These are phyloP conservation scores for Ctenopoma multispine DNA, from an alignment of 2,797 vertebrate species.

Conservation along the genomic window DNA sequence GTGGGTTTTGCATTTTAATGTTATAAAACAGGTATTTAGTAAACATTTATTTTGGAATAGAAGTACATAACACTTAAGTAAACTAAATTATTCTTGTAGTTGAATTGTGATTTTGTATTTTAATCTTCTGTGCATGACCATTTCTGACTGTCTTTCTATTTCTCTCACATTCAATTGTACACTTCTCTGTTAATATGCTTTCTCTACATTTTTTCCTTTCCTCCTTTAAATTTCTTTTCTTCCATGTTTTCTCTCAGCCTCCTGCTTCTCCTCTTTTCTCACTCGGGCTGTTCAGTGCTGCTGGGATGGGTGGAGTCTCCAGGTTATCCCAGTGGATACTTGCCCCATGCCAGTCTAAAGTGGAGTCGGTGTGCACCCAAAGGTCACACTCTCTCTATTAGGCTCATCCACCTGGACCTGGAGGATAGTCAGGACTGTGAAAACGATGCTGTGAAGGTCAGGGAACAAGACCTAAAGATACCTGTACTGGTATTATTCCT, in stretches of 20 bases:
- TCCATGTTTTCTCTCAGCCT: slow-evolving; percentile 55
- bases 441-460: slow-evolving; percentile 91
- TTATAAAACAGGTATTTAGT: background rate
- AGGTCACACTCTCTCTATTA: slow-evolving; percentile 87
- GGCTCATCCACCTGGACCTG: slow-evolving; percentile 90
- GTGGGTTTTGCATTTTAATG: slow-evolving; percentile 53
- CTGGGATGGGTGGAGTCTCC: slow-evolving; percentile 87
- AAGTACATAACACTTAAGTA: background rate
- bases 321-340: slow-evolving; percentile 89
- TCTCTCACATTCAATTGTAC: background rate
- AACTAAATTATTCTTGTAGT: background rate
- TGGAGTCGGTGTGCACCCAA: slow-evolving; percentile 89
- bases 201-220: background rate
- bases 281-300: slow-evolving; percentile 43
- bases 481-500: background rate
- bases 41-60: background rate
- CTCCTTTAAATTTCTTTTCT: background rate
- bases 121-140: background rate
- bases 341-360: slow-evolving; percentile 77
- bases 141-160: background rate
- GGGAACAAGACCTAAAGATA: background rate
- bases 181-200: background rate
- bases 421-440: slow-evolving; percentile 89
- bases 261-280: slow-evolving; percentile 60
- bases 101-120: slow-evolving; percentile 1